These are phyloP conservation scores for Parotocinclus haroldoi DNA, from an alignment of 2,797 vertebrate genomes.

Conservation along the genomic window DNA sequence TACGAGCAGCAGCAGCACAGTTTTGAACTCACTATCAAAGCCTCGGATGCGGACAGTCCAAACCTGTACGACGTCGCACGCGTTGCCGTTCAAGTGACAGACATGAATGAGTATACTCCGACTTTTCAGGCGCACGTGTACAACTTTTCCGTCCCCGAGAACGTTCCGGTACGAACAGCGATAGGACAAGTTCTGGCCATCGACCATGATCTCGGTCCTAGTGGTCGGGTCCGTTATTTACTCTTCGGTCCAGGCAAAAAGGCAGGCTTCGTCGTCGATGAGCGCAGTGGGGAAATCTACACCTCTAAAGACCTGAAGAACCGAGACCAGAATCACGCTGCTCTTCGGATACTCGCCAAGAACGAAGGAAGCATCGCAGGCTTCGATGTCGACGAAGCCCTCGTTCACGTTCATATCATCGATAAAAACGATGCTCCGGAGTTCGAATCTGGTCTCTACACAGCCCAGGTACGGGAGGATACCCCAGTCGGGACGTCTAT, in stretches of 20 bases:
- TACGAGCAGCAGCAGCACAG: slow-evolving; percentile 64
- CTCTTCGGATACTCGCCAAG: slow-evolving; percentile 69
- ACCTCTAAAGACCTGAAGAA: slow-evolving; percentile 63
- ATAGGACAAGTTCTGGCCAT: slow-evolving; percentile 66
- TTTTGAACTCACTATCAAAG: slow-evolving; percentile 70
- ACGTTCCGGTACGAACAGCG: slow-evolving; percentile 55
- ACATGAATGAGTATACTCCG: slow-evolving; percentile 72
- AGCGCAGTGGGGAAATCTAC: slow-evolving; percentile 65
- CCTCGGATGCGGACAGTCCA: slow-evolving; percentile 57
- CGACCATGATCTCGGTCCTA: slow-evolving; percentile 67
- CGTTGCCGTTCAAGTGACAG: slow-evolving; percentile 63
- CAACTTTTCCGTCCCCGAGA: slow-evolving; percentile 68
- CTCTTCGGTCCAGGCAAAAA: slow-evolving; percentile 66
- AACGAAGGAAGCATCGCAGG: slow-evolving; percentile 70
- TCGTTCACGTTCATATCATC: slow-evolving; percentile 64
- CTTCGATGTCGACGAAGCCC: slow-evolving; percentile 63
- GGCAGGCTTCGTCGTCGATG: slow-evolving; percentile 60
- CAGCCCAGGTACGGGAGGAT: slow-evolving; percentile 64
- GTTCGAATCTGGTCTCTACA: slow-evolving; percentile 53
- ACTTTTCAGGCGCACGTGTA: slow-evolving; percentile 59
- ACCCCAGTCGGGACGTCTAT: slow-evolving; percentile 57
- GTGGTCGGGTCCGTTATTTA: slow-evolving; percentile 69
- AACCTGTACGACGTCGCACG: slow-evolving; percentile 61
- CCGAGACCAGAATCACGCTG: slow-evolving; percentile 54
- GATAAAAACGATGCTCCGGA: slow-evolving; percentile 68